Base-by-base conservation (phyloP, 2,797 vertebrate genomes). In the Gallinago nigripennis region DNA sequence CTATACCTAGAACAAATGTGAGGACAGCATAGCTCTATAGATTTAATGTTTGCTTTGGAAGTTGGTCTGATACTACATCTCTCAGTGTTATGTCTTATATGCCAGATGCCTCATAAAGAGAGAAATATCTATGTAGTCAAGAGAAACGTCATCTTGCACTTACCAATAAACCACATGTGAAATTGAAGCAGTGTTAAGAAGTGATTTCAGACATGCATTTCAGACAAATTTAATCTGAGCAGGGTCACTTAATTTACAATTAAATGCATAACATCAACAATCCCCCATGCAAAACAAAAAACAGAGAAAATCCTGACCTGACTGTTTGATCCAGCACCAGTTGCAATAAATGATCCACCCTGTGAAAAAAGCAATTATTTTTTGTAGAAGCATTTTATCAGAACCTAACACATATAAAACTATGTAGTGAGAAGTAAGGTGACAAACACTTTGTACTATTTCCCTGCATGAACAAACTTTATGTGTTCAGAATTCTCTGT, bases 311-410 rank as follows among this genome's bases (percentile, higher is more conserved):
- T 66, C 24, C 89, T 95, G 70, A 97, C 97, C 96, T 97, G 94
- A 58, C 57, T 68, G 77, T 27, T 89, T 82, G 92, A 92, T 92
- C 90, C 90, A 66, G 33, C 37, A 68, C 65, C 8, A 1, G 90
- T 80, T 66, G 94, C 90, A 69, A 95, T 35, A 88, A 96, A 96
- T 33, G 96, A 95, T 93, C 92, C 96, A 46, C 82, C 93, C 97
- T 97, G 73, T 88, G 76, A 95, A 84, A 72, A 94, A 95, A 95
- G 2, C 9, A 90, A 54, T 83, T 63, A 33, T 45, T 56, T 81
- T 83, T 95, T 87, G 68, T 37, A 48, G 50, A 64, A 65, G 13
- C 11, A 66, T 70, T 90, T 82, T 20, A 46, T 71, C 76, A 81
- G n/a, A 82, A 48, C n/a, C 4, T 35, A 14, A 46, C 19, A 35